A percentile compares a stretch with the other conserved stretches of the same genome.
Evolutionary conservation across 2,113 vertebrate genomes (phyloP).

Genomic region (Prunella fulvescens): DNA sequence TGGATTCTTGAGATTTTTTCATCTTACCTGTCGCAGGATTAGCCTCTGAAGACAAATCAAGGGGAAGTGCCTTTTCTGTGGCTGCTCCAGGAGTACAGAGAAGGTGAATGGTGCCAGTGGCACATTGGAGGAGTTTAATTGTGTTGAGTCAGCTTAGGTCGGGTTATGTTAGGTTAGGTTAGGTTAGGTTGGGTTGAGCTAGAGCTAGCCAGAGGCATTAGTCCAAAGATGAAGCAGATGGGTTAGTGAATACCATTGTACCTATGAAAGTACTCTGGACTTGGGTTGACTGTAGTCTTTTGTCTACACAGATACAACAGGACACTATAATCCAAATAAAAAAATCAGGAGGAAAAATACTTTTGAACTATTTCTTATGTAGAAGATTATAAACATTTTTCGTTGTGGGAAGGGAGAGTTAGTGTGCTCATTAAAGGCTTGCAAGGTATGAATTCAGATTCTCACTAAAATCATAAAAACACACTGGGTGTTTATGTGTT

Average conservation of each 20-base stretch:
- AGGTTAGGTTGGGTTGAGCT: neutral
- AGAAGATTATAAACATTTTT: neutral
- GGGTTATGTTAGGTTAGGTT: neutral
- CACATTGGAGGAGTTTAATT: neutral
- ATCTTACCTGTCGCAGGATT: neutral
- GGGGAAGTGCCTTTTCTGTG: neutral
- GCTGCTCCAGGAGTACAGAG: neutral
- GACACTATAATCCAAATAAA: neutral
- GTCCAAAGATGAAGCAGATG: neutral
- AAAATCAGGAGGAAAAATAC: neutral
- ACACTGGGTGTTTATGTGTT: neutral
- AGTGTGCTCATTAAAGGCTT: neutral
- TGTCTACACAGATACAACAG: neutral
- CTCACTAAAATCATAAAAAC: neutral
- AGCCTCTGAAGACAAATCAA: neutral
- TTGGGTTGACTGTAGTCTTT: neutral
- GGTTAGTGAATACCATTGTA: neutral
- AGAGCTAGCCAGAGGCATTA: neutral
- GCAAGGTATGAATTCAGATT: neutral
- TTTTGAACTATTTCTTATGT: neutral
- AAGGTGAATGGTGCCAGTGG: neutral
- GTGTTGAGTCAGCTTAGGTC: neutral
- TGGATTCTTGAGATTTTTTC: neutral
- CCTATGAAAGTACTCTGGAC: neutral
- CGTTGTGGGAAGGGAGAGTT: neutral